Percentiles rank a stretch among this genome's conserved stretches.
Evolutionary conservation across 2,888 invertebrate species (phyloP).

Genomic region (Smittia sp.): DNA sequence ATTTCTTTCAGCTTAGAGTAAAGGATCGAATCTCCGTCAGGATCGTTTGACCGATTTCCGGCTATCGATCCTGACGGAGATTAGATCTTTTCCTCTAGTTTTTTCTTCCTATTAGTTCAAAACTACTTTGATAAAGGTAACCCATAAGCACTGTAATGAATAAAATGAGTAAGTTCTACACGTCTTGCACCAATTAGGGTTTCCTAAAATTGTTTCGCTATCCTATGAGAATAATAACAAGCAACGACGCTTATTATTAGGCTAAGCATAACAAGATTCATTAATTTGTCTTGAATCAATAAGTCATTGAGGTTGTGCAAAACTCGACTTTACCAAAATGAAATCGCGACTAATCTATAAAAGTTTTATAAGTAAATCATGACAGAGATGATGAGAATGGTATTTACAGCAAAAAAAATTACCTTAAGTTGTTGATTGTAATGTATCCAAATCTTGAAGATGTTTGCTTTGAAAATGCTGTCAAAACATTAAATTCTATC

Average conservation of each 20-base stretch:
- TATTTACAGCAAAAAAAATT: constrained; percentile 20
- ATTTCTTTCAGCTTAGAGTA: too few relatives aligned
- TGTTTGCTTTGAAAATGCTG: constrained; percentile 3
- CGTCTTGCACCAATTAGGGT: too few relatives aligned
- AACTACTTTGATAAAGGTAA: too few relatives aligned
- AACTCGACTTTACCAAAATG: constrained; percentile 27
- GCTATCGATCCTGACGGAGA: too few relatives aligned
- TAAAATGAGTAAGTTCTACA: too few relatives aligned
- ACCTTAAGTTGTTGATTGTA: constrained; percentile 7
- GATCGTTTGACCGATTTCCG: too few relatives aligned
- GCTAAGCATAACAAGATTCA: background rate
- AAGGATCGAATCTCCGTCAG: too few relatives aligned
- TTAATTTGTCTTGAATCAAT: constrained; percentile 16
- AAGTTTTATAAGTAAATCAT: background rate
- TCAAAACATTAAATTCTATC: background rate
- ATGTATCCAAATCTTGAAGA: background rate
- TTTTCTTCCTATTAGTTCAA: too few relatives aligned
- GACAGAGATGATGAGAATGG: background rate
- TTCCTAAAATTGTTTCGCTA: background rate
- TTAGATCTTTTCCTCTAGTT: too few relatives aligned
- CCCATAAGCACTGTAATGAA: too few relatives aligned
- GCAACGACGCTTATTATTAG: constrained; percentile 36
- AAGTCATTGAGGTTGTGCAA: constrained; percentile 36
- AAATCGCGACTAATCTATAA: constrained; percentile 22
- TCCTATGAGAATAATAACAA: constrained; percentile 3